phyloP scores from a whole-genome alignment of 2,888 invertebrate genomes.

The Zonitis immaculata region DNA sequence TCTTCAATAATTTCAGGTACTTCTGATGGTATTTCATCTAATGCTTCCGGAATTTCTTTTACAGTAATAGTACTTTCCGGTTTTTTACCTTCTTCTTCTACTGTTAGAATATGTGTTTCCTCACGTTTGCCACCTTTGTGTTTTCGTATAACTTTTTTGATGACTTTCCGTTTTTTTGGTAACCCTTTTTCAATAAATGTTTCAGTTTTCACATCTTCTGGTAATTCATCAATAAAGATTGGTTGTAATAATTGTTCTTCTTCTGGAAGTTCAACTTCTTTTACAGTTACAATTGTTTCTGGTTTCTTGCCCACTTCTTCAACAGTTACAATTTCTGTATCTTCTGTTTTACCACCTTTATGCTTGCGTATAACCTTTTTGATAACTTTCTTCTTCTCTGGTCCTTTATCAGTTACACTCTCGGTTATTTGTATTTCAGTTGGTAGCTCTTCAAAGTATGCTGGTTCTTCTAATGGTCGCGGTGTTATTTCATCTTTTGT shows the following conservation, averaged over 20 bases:
- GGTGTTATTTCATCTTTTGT: conserved; percentile 19
- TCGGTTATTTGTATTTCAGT: conserved; percentile 30
- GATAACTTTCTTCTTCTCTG: conserved; percentile 28
- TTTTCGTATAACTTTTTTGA: conserved; percentile 25
- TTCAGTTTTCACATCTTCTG: conserved; percentile 34
- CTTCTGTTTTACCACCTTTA: conserved; percentile 38
- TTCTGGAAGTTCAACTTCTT: conserved; percentile 27
- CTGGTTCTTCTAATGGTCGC: not conserved
- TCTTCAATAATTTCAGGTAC: not conserved
- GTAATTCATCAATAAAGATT: conserved; percentile 23
- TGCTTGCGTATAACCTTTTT: conserved; percentile 35
- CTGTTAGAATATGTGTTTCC: conserved; percentile 46
- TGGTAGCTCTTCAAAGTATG: conserved; percentile 5
- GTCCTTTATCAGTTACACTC: conserved; percentile 22
- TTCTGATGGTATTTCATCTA: not conserved
- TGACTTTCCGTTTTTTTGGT: conserved; percentile 22
- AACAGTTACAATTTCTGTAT: conserved; percentile 32
- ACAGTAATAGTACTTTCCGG: conserved; percentile 32
- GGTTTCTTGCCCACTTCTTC: conserved; percentile 23
- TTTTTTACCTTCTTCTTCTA: conserved; percentile 45
- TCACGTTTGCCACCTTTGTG: conserved; percentile 29
- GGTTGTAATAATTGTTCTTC: conserved; percentile 22
- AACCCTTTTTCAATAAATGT: conserved; percentile 18
- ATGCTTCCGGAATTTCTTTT: conserved; percentile 10
- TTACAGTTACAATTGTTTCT: conserved; percentile 30